A percentile compares a stretch with the other conserved stretches of the same genome.
Conservation (phyloP, 2,888 invertebrate species). For the Eupithecia vulgata region DNA sequence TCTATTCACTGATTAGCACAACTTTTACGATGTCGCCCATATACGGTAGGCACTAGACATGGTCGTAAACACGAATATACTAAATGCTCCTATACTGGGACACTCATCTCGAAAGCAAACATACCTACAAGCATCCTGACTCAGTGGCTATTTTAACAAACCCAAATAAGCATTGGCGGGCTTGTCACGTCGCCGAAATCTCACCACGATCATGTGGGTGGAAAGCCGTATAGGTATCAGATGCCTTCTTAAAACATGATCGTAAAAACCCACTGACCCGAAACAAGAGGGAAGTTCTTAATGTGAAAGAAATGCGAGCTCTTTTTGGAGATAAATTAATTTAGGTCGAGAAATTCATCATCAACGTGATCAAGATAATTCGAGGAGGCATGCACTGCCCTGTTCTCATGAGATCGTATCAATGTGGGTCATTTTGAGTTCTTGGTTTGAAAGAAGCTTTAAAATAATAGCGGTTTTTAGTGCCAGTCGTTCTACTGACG, state of each 20-base stretch:
- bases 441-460: slow-evolving; percentile 25
- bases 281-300: slow-evolving; percentile 27
- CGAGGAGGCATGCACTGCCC: slow-evolving; percentile 31
- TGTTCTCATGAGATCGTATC: slow-evolving; percentile 43
- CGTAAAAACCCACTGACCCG: slow-evolving; percentile 43
- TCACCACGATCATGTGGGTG: slow-evolving; percentile 40
- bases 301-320: slow-evolving; percentile 31
- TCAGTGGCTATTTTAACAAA: slow-evolving; percentile 22
- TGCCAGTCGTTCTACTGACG: neutral
- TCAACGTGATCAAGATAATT: slow-evolving; percentile 39
- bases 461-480: slow-evolving; percentile 19
- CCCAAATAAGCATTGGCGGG: slow-evolving; percentile 33
- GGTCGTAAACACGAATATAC: neutral
- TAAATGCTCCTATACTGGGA: slow-evolving; percentile 13
- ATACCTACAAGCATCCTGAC: slow-evolving; percentile 27
- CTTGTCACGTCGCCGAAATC: slow-evolving; percentile 40
- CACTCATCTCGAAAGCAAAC: slow-evolving; percentile 24
- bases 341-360: slow-evolving; percentile 41
- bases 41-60: neutral
- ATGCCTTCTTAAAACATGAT: slow-evolving; percentile 29
- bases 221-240: slow-evolving; percentile 24
- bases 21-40: slow-evolving; percentile 5
- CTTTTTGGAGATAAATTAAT: slow-evolving; percentile 34
- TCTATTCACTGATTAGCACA: slow-evolving; percentile 6
- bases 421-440: slow-evolving; percentile 33